phyloP scores from a whole-genome alignment of 2,113 vertebrate genomes.

The Microtus oregoni region DNA sequence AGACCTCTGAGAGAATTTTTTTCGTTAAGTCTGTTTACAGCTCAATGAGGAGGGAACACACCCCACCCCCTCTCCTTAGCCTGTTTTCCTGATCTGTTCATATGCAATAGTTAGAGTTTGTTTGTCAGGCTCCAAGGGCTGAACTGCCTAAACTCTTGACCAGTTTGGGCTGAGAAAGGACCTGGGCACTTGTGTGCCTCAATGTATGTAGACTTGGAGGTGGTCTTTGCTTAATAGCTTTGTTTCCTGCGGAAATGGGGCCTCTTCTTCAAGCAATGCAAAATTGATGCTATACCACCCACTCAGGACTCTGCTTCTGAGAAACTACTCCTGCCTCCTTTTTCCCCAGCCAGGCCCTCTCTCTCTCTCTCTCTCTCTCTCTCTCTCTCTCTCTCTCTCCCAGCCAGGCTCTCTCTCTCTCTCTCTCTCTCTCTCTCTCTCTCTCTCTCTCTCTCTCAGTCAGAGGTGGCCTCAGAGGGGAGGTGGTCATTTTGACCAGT shows the following conservation, averaged over 20 bases:
- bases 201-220: not conserved
- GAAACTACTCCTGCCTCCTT: not conserved
- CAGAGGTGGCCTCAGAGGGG: too few species aligned
- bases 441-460: too few species aligned
- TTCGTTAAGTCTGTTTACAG: not conserved
- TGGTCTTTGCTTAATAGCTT: not conserved
- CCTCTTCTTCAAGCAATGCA: not conserved
- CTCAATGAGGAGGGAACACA: not conserved
- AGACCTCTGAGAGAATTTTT: not conserved
- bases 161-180: not conserved
- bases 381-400: too few species aligned
- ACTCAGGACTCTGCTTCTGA: not conserved
- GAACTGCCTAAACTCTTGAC: not conserved
- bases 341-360: not conserved
- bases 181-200: constrained; percentile 1
- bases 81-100: constrained; percentile 6
- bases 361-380: too few species aligned
- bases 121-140: not conserved
- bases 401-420: not conserved
- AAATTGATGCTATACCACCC: not conserved
- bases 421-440: too few species aligned
- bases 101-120: not conserved
- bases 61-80: not conserved
- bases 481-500: too few species aligned
- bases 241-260: constrained; percentile 1